Evolutionary conservation across 2,888 invertebrate genomes (phyloP).

Genomic region (Lepidochrysops patricia): DNA sequence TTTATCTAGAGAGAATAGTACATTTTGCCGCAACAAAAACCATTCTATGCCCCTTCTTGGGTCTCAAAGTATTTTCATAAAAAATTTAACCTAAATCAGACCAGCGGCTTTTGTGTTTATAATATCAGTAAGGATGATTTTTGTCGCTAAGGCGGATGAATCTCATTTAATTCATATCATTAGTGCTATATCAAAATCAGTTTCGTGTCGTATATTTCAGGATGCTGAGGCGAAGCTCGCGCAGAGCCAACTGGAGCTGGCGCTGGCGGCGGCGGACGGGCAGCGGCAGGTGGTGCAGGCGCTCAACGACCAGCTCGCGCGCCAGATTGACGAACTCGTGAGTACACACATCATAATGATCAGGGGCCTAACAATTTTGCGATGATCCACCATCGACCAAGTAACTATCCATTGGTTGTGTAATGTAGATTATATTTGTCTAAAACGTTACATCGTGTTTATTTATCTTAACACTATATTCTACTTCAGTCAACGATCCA

Average conservation of each 20-base stretch:
- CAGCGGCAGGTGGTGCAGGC: constrained; percentile 87
- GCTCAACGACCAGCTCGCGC: constrained; percentile 87
- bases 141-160: no score
- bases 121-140: no score
- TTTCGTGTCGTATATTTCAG: constrained; percentile 30
- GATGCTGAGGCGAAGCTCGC: constrained; percentile 80
- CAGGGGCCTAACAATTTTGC: neutral
- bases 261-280: constrained; percentile 85
- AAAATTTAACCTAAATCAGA: no score
- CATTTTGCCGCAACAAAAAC: no score
- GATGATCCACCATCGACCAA: no score
- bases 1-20: no score
- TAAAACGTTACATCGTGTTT: no score
- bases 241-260: constrained; percentile 86
- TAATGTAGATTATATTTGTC: no score
- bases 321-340: constrained; percentile 84
- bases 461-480: neutral
- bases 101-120: neutral
- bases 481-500: constrained; percentile 78
- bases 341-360: constrained; percentile 23
- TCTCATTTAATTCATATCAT: no score
- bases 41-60: no score
- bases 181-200: neutral
- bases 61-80: no score
- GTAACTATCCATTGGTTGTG: no score